phyloP scores from a whole-genome alignment of 1,140 invertebrate genomes.

The Drosophila azteca region DNA sequence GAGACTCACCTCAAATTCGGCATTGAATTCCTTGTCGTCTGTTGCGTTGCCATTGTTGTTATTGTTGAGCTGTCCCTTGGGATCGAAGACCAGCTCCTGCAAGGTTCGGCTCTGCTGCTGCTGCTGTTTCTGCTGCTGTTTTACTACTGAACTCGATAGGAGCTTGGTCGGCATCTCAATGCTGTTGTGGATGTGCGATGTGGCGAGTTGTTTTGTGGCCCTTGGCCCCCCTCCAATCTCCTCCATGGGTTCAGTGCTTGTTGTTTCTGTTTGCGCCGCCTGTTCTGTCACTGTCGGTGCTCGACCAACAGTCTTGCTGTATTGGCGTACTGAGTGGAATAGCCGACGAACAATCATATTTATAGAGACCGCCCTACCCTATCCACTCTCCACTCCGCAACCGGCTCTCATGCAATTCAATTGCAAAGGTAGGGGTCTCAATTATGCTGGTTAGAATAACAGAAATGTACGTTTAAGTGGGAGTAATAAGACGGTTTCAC shows the following conservation, averaged over 20 bases:
- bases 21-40: constrained; percentile 4
- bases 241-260: background rate
- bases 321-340: constrained; percentile 17
- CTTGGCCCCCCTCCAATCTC: background rate
- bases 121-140: background rate
- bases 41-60: background rate
- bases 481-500: too few relatives aligned
- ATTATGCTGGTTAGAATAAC: too few relatives aligned
- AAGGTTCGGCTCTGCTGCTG: constrained; percentile 6
- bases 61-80: background rate
- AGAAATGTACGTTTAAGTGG: too few relatives aligned
- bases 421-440: too few relatives aligned
- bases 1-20: constrained; percentile 32
- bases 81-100: constrained; percentile 51
- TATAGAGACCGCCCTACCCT: constrained; percentile 17
- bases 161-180: background rate
- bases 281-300: background rate
- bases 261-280: constrained; percentile 12
- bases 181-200: background rate
- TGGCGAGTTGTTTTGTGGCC: too few relatives aligned
- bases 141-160: background rate
- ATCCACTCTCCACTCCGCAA: background rate
- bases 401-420: too few relatives aligned
- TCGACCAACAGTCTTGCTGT: constrained; percentile 6
- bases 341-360: constrained; percentile 28